phyloP scores from a whole-genome alignment of 2,113 vertebrate species.

The Psittacula cyanocephala region DNA sequence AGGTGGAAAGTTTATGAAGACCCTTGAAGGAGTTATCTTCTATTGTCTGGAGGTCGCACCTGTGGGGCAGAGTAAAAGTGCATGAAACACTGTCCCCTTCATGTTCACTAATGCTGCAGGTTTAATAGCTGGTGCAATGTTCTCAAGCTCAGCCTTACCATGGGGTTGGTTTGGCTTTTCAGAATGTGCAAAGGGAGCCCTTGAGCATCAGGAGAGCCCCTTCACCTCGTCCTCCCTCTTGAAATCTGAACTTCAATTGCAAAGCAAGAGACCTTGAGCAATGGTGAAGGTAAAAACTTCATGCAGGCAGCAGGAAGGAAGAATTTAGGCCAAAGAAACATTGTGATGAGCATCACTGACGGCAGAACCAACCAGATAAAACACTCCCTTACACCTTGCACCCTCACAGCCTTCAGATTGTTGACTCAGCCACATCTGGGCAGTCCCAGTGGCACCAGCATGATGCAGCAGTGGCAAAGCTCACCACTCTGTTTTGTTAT shows the following conservation, averaged over 20 bases:
- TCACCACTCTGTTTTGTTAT: not conserved
- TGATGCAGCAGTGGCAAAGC: not conserved
- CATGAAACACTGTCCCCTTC: not conserved
- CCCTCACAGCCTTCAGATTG: not conserved
- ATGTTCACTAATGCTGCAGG: not conserved
- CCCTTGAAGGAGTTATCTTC: slow-evolving; percentile 70
- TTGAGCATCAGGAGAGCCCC: not conserved
- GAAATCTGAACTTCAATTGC: not conserved
- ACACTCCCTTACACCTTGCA: not conserved
- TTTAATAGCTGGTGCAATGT: not conserved
- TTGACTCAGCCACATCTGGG: not conserved
- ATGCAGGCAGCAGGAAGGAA: not conserved
- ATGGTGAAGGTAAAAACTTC: not conserved
- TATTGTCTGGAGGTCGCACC: slow-evolving; percentile 71
- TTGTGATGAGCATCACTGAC: not conserved
- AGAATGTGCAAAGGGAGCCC: not conserved
- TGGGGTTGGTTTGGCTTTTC: not conserved
- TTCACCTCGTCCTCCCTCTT: not conserved
- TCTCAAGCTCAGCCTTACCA: not conserved
- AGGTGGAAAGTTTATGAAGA: slow-evolving; percentile 65
- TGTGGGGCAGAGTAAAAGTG: not conserved
- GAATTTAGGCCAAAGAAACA: not conserved
- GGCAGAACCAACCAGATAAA: not conserved
- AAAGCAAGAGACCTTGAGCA: not conserved
- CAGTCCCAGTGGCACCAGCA: not conserved